These are phyloP conservation scores for Harpegnathos saltator DNA, from an alignment of 1,140 invertebrate genomes.

Conservation along the genomic window DNA sequence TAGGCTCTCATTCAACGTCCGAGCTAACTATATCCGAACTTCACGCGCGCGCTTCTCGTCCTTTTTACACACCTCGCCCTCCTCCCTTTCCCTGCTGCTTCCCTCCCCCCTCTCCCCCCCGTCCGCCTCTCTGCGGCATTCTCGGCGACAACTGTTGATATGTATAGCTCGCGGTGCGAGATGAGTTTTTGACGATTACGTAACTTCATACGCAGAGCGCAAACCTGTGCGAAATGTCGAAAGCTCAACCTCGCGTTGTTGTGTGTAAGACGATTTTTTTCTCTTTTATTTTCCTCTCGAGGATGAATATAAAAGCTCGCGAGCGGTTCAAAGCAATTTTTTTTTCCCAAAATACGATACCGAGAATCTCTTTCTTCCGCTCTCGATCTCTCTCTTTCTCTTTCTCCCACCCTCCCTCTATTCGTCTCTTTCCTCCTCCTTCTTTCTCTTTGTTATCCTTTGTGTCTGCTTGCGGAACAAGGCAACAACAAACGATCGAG, in stretches of 20 bases:
- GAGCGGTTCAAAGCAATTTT: conserved; percentile 32
- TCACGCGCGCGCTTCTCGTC: neutral
- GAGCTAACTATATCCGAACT: neutral
- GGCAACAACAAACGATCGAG: conserved; percentile 58
- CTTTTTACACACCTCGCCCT: neutral
- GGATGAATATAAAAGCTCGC: neutral
- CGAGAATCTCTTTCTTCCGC: neutral
- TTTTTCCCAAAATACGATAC: neutral
- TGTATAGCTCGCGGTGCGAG: no score
- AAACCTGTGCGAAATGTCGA: neutral
- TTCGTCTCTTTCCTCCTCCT: neutral
- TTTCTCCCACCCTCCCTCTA: neutral
- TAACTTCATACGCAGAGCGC: neutral
- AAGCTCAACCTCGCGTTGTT: neutral
- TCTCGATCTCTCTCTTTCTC: neutral
- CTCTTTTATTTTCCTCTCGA: neutral
- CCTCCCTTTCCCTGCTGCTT: neutral
- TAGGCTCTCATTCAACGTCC: conserved; percentile 2
- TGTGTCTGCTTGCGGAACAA: conserved; percentile 40
- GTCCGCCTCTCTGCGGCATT: neutral
- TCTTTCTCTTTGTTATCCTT: neutral
- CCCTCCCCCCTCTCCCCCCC: neutral
- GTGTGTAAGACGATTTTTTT: neutral
- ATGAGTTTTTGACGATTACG: neutral
- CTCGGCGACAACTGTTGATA: no score